phyloP scores from a whole-genome alignment of 2,888 invertebrate genomes.

The Hanleya hanleyi region DNA sequence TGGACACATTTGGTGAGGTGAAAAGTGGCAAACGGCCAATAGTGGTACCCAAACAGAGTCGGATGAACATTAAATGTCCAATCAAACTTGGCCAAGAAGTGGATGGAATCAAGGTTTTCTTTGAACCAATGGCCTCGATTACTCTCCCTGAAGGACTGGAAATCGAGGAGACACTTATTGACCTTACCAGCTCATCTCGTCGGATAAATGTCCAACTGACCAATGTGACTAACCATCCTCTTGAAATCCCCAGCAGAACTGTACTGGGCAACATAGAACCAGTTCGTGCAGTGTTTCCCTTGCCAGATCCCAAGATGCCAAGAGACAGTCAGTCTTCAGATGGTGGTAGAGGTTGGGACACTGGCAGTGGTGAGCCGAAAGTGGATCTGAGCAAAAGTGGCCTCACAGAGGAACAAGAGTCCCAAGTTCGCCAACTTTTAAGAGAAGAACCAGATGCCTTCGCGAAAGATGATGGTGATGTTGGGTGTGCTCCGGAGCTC shows the following conservation, averaged over 20 bases:
- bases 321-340: too few relatives aligned
- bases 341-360: too few relatives aligned
- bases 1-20: background rate
- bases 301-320: conserved; percentile 1
- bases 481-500: too few relatives aligned
- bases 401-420: too few relatives aligned
- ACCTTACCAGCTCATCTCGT: background rate
- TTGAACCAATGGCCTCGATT: conserved; percentile 3
- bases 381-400: too few relatives aligned
- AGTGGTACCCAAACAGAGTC: background rate
- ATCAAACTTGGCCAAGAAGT: background rate
- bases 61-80: background rate
- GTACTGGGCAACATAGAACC: background rate
- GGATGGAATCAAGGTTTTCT: background rate
- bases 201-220: background rate
- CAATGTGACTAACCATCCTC: background rate
- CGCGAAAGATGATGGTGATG: too few relatives aligned
- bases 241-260: background rate
- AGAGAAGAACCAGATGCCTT: too few relatives aligned
- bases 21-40: too few relatives aligned
- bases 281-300: background rate
- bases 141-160: background rate
- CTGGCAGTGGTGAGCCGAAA: too few relatives aligned
- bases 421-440: too few relatives aligned
- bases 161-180: background rate